A percentile compares a stretch with the other conserved stretches of the same genome.
Conservation (phyloP, 2,888 invertebrate genomes). For the Pollenia angustigena region DNA sequence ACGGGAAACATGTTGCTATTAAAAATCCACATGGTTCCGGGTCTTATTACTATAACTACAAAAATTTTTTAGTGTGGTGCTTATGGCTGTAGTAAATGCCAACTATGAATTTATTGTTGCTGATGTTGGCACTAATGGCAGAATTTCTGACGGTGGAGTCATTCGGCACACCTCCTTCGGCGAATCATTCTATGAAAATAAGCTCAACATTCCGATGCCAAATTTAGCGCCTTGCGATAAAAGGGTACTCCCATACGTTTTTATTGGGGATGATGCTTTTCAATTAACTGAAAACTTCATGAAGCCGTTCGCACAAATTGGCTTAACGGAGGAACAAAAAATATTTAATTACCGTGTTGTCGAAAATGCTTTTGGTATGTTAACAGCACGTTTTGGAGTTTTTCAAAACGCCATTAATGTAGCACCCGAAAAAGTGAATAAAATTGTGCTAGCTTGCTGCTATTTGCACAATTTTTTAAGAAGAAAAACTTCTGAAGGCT, state of each 20-base stretch:
- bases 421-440: too few species aligned
- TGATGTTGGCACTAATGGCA: neutral
- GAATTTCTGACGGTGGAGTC: neutral
- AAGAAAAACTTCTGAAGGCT: too few species aligned
- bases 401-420: too few species aligned
- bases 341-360: neutral
- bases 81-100: neutral
- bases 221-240: neutral
- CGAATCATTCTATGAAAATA: too few species aligned
- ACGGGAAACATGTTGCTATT: constrained; percentile 4
- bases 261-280: constrained; percentile 12
- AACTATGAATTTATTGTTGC: too few species aligned
- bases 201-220: neutral
- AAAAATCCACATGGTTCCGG: neutral
- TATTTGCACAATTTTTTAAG: too few species aligned
- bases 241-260: constrained; percentile 5
- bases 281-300: neutral
- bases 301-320: constrained; percentile 4
- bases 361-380: too few species aligned
- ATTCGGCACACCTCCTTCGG: constrained; percentile 1
- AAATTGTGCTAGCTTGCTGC: too few species aligned
- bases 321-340: neutral
- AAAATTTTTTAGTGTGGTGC: neutral
- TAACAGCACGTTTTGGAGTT: too few species aligned
- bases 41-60: neutral